phyloP scores from a whole-genome alignment of 2,113 vertebrate genomes.

The Nanorana parkeri region DNA sequence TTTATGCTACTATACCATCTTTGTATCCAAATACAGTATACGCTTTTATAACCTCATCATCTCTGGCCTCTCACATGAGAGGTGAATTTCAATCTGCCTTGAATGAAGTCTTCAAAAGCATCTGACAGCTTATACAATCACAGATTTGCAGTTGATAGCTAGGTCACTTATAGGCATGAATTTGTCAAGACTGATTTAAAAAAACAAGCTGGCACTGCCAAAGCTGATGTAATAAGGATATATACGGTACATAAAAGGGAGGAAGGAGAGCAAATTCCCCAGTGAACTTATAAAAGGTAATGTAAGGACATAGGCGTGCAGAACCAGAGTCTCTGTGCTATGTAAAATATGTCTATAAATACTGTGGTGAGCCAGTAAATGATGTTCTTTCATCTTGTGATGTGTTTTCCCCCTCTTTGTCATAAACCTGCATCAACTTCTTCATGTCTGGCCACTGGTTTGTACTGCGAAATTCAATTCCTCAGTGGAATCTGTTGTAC shows the following conservation, averaged over 20 bases:
- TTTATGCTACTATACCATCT: too few relatives aligned
- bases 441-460: slow-evolving; percentile 33
- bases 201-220: neutral
- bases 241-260: neutral
- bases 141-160: neutral
- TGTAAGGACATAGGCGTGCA: slow-evolving; percentile 36
- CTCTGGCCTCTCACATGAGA: too few relatives aligned
- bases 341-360: slow-evolving; percentile 52
- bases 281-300: slow-evolving; percentile 22
- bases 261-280: slow-evolving; percentile 3
- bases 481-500: slow-evolving; percentile 45
- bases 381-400: slow-evolving; percentile 48
- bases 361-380: slow-evolving; percentile 46
- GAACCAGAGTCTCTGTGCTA: slow-evolving; percentile 46
- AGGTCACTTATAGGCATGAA: neutral
- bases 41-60: too few relatives aligned
- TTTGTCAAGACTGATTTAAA: too few relatives aligned
- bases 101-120: too few relatives aligned
- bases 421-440: slow-evolving; percentile 49
- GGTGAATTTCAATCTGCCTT: neutral
- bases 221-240: slow-evolving; percentile 6
- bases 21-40: too few relatives aligned
- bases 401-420: slow-evolving; percentile 35
- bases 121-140: neutral
- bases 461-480: slow-evolving; percentile 36